Base-by-base conservation (phyloP, 2,113 vertebrate species). In the Steatornis caripensis region DNA sequence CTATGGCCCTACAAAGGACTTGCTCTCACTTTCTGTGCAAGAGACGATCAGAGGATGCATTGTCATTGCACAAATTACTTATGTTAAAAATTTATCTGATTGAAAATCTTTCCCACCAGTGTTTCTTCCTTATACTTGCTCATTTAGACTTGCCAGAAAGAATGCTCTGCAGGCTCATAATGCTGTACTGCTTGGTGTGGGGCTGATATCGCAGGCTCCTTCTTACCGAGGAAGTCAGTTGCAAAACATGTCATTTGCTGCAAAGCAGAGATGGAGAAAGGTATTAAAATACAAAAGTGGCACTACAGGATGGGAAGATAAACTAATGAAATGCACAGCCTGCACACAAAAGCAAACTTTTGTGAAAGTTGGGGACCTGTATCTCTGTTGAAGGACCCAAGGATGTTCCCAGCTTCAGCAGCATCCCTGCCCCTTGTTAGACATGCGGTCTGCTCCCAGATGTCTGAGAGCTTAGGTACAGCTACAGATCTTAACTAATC, bases 191-290 rank as follows among this genome's bases (percentile, higher is more conserved):
- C 43, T 24, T 24, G 18, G 16, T 23, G 18, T 37, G 58, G n/a
- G 45, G 29, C 49, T 90, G 78, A 27, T 3, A 4, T 39, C 12
- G 8, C 29, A 24, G 72, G 12, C 9, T 27, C 51, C 51, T 53
- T 57, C 46, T 48, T 53, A 3, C 0, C 0, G 55, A 34, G 6
- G 9, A 58, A 53, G 8, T 30, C n/a, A 9, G 17, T 43, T 58
- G 37, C 43, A 84, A 68, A 76, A 54, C 9, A 15, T 4, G 14
- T 20, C 1, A 1, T 72, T 72, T 34, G 11, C 19, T 72, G n/a
- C 62, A 80, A 53, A 89, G 32, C 5, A 58, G 55, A 21, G 62
- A 10, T 0, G 2, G 27, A 58, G 20, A 53, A 57, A 65, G 32
- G n/a, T 30, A 70, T 48, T 81, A 53, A 71, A 82, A 71, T 60